A percentile compares a stretch with the other conserved stretches of the same genome.
Conservation (phyloP, 2,888 invertebrate genomes). For the Megastigmus dorsalis region DNA sequence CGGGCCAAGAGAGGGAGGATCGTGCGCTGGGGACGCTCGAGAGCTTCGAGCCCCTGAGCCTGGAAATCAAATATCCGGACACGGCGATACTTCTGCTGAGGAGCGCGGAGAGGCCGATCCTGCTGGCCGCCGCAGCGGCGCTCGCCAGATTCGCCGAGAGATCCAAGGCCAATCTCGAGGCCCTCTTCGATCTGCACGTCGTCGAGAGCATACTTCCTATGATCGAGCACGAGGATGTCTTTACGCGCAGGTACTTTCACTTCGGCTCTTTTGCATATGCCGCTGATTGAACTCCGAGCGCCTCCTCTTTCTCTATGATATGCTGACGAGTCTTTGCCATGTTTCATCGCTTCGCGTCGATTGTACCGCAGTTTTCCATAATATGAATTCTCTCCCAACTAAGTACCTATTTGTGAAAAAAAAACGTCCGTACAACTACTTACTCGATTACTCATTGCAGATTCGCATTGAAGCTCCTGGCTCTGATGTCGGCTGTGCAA, state of each 20-base stretch:
- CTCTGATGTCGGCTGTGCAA: conserved; percentile 76
- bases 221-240: conserved; percentile 65
- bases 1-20: conserved; percentile 12
- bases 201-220: conserved; percentile 62
- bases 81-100: conserved; percentile 65
- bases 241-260: conserved; percentile 68
- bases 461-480: conserved; percentile 77
- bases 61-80: conserved; percentile 63
- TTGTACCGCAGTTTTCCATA: too few relatives aligned
- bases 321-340: too few relatives aligned
- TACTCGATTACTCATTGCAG: too few relatives aligned
- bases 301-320: too few relatives aligned
- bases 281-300: too few relatives aligned
- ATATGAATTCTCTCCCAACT: too few relatives aligned
- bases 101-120: conserved; percentile 69
- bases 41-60: conserved; percentile 60
- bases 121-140: conserved; percentile 73
- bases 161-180: conserved; percentile 60
- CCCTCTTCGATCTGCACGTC: conserved; percentile 64
- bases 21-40: background rate
- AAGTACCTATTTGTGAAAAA: too few relatives aligned
- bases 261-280: too few relatives aligned
- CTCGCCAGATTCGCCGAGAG: conserved; percentile 76
- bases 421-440: too few relatives aligned
- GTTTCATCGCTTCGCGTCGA: too few relatives aligned